Evolutionary conservation across 2,797 vertebrate species (phyloP).

Genomic region (Scolopax rusticola): DNA sequence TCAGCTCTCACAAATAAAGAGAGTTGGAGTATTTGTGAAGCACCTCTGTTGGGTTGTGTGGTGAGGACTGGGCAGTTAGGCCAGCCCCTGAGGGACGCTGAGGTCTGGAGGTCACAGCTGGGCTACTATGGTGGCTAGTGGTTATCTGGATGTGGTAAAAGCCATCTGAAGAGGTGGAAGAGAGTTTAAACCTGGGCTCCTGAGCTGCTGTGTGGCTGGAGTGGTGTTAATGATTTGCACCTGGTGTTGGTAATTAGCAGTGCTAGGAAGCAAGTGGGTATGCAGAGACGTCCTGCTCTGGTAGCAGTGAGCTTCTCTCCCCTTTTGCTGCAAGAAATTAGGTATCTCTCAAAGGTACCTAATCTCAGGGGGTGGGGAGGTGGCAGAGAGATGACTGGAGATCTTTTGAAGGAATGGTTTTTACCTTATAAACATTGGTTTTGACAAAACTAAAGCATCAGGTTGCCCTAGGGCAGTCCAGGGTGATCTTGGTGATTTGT

Average conservation of each 20-base stretch:
- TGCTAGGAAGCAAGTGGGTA: neutral
- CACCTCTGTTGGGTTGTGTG: rapidly evolving
- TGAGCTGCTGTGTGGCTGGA: neutral
- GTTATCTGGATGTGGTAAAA: neutral
- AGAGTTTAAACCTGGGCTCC: neutral
- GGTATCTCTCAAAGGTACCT: neutral
- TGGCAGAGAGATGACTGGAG: neutral
- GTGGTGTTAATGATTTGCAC: neutral
- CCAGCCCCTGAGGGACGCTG: neutral
- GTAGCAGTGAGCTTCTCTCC: neutral
- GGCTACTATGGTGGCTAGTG: neutral
- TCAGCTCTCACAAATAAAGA: neutral
- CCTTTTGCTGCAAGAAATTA: rapidly evolving
- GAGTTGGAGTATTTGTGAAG: neutral
- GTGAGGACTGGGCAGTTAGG: neutral
- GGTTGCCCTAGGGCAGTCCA: rapidly evolving
- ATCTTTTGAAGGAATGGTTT: neutral
- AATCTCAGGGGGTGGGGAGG: rapidly evolving
- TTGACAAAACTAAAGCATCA: neutral
- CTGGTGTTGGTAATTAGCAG: too few species aligned
- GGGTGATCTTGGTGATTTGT: neutral
- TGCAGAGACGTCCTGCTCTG: neutral
- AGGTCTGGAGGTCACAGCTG: neutral
- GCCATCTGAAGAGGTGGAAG: rapidly evolving
- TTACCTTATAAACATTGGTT: neutral